Evolutionary conservation across 2,888 invertebrate genomes (phyloP).

Genomic region (Netelia virgata): DNA sequence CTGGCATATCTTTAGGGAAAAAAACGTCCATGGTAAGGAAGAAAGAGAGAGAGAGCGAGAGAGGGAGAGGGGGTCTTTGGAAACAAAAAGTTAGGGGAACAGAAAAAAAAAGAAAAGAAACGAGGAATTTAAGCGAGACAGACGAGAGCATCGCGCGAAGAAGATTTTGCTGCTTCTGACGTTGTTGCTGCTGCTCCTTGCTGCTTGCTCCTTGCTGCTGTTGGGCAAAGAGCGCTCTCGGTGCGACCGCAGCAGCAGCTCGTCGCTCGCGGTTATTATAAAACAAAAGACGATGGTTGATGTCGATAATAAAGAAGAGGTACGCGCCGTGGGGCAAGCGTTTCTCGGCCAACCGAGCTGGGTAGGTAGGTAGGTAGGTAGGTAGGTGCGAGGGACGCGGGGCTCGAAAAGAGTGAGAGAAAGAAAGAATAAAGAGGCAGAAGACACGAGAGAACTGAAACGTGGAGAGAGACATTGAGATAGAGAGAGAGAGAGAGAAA

Average conservation of each 20-base stretch:
- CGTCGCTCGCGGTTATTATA: constrained; percentile 81
- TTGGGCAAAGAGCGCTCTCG: constrained; percentile 33
- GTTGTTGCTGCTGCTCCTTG: constrained; percentile 8
- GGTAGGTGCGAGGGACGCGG: not conserved
- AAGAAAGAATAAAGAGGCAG: not conserved
- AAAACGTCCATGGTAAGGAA: constrained; percentile 39
- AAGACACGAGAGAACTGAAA: constrained; percentile 10
- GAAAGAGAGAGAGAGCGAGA: constrained; percentile 15
- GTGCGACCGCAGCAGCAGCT: constrained; percentile 67
- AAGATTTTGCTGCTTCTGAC: constrained; percentile 48
- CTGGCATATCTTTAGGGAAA: constrained; percentile 54
- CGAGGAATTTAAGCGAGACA: constrained; percentile 67
- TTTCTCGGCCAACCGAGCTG: constrained; percentile 54
- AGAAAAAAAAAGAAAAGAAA: constrained; percentile 46
- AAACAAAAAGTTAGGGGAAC: constrained; percentile 43
- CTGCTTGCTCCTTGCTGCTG: constrained; percentile 17
- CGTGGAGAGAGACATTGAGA: constrained; percentile 29
- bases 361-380: too few species aligned
- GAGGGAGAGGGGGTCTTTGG: constrained; percentile 8
- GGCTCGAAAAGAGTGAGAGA: not conserved
- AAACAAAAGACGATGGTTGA: constrained; percentile 83
- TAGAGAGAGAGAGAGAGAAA: constrained; percentile 20
- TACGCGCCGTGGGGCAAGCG: constrained; percentile 74
- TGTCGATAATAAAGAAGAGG: constrained; percentile 83
- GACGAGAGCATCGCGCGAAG: constrained; percentile 63